phyloP scores from a whole-genome alignment of 1,140 invertebrate genomes.

The Drosophila sturtevanti region DNA sequence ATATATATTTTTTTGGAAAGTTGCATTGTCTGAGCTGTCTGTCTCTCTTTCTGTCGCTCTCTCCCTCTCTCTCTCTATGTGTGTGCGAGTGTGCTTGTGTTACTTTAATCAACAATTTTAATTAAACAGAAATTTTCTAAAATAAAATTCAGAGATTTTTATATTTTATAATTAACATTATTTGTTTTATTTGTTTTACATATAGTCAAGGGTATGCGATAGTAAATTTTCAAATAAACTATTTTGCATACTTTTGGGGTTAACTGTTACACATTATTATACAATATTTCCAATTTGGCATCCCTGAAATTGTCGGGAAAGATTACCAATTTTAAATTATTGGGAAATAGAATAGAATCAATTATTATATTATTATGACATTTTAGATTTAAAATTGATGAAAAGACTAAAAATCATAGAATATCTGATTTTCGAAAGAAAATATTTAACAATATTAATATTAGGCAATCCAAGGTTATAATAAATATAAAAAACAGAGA shows the following conservation, averaged over 20 bases:
- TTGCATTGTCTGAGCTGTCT: constrained; percentile 2
- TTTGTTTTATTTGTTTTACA: not conserved
- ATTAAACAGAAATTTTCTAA: not conserved
- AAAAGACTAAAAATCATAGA: no score
- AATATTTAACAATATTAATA: no score
- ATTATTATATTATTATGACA: no score
- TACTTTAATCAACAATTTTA: constrained; percentile 42
- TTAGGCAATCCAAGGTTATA: no score
- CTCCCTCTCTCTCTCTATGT: no score
- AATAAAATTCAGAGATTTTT: not conserved
- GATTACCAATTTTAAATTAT: no score
- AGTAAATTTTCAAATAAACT: not conserved
- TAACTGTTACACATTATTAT: not conserved
- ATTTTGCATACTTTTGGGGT: constrained; percentile 6
- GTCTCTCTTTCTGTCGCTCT: no score
- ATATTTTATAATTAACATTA: not conserved
- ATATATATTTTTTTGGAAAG: not conserved
- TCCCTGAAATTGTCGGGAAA: not conserved
- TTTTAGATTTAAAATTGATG: no score
- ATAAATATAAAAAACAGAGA: no score
- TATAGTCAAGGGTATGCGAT: not conserved
- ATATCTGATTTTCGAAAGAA: no score
- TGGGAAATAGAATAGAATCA: no score
- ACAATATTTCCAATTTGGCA: not conserved
- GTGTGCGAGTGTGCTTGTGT: constrained; percentile 18